Evolutionary conservation across 2,888 invertebrate genomes (phyloP).

Genomic region (Sacculina carcini): DNA sequence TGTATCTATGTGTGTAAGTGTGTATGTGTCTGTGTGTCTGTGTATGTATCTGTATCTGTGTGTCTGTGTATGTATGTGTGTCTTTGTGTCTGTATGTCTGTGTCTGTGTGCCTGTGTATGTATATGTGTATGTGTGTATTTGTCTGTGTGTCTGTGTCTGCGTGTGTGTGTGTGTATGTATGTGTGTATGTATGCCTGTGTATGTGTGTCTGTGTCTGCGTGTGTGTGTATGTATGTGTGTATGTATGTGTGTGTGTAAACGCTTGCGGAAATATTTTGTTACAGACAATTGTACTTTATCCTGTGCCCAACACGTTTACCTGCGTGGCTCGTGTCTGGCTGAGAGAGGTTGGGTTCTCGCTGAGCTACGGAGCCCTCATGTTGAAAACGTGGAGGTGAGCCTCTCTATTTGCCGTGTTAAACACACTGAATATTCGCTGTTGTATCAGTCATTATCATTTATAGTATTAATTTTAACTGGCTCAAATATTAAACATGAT

Average conservation of each 20-base stretch:
- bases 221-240: too few relatives aligned
- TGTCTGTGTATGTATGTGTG: too few relatives aligned
- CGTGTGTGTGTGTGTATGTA: too few relatives aligned
- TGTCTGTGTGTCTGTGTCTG: too few relatives aligned
- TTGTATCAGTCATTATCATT: not conserved
- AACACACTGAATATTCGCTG: too few relatives aligned
- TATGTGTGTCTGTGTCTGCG: too few relatives aligned
- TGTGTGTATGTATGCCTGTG: too few relatives aligned
- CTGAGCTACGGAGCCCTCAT: conserved; percentile 80
- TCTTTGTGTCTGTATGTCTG: too few relatives aligned
- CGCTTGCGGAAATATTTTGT: conserved; percentile 14
- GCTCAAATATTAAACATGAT: too few relatives aligned
- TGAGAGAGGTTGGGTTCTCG: conserved; percentile 77
- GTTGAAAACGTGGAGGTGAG: conserved; percentile 88
- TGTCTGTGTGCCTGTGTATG: not conserved
- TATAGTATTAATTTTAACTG: not conserved
- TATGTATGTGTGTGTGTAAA: not conserved
- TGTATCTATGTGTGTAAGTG: too few relatives aligned
- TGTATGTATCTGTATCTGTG: too few relatives aligned
- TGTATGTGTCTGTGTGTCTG: not conserved
- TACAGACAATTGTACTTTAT: conserved; percentile 71
- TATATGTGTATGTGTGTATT: not conserved
- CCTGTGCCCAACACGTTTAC: conserved; percentile 65
- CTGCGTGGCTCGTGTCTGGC: conserved; percentile 70
- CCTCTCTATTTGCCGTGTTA: too few relatives aligned